Evolutionary conservation across 2,797 vertebrate genomes (phyloP).

Genomic region (Morus bassanus): DNA sequence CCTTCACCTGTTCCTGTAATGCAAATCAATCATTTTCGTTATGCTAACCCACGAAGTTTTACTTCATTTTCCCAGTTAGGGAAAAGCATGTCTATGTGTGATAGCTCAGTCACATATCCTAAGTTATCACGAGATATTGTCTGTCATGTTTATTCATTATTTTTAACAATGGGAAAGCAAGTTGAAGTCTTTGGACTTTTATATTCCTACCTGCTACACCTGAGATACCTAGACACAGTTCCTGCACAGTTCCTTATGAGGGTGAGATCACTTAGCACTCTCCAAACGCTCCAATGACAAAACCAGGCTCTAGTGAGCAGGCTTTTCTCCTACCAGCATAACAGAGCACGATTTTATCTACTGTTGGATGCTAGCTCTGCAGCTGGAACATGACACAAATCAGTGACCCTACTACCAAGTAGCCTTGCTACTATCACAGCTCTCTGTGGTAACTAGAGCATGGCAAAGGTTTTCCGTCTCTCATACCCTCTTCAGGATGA

Average conservation of each 20-base stretch:
- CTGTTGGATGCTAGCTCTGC: neutral
- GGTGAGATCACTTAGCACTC: neutral
- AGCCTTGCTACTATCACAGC: neutral
- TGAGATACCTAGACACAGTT: neutral
- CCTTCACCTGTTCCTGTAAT: neutral
- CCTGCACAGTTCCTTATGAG: neutral
- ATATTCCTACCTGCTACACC: neutral
- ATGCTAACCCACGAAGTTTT: neutral
- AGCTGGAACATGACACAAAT: neutral
- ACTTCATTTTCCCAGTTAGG: neutral
- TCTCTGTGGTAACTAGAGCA: neutral
- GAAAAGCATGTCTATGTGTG: neutral
- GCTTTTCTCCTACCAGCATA: neutral
- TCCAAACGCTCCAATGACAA: neutral
- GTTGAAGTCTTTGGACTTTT: neutral
- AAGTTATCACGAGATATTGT: neutral
- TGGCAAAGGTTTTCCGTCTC: neutral
- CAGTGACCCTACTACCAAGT: neutral
- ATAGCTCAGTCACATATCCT: neutral
- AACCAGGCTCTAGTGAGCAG: neutral
- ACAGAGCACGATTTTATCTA: neutral
- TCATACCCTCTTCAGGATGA: neutral
- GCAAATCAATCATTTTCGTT: neutral
- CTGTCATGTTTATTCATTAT: neutral
- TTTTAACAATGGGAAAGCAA: neutral